These are phyloP conservation scores for Synanthedon myopaeformis DNA, from an alignment of 2,888 invertebrate genomes.

Conservation along the genomic window DNA sequence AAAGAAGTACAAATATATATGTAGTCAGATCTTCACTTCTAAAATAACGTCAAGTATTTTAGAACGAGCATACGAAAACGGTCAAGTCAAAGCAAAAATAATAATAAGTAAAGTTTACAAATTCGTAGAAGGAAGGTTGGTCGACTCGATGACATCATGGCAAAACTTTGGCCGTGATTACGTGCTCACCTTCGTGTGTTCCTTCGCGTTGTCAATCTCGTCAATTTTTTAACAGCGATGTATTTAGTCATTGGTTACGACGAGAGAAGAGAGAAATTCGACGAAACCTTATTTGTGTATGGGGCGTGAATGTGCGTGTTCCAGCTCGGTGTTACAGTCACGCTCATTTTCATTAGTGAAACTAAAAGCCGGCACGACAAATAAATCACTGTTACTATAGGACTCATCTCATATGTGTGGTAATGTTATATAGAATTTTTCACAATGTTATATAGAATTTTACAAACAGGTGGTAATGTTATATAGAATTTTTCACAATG, in stretches of 20 bases:
- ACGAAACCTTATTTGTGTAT: slow-evolving; percentile 3
- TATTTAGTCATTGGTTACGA: too few species aligned
- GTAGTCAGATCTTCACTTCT: too few species aligned
- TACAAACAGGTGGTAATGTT: too few species aligned
- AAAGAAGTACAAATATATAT: too few species aligned
- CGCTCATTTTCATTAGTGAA: slow-evolving; percentile 50
- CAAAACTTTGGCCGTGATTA: slow-evolving; percentile 18
- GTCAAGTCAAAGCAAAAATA: slow-evolving; percentile 36
- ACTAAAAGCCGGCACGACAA: slow-evolving; percentile 16
- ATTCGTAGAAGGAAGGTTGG: slow-evolving; percentile 57
- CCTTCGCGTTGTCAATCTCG: background rate
- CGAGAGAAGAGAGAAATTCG: too few species aligned
- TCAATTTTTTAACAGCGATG: too few species aligned
- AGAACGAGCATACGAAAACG: slow-evolving; percentile 32
- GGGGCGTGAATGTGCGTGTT: slow-evolving; percentile 22
- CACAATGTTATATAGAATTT: too few species aligned
- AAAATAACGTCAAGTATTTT: slow-evolving; percentile 38
- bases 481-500: too few species aligned
- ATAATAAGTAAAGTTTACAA: slow-evolving; percentile 44
- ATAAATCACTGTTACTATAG: slow-evolving; percentile 5
- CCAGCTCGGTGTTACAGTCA: slow-evolving; percentile 16
- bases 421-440: too few species aligned
- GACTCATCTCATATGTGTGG: too few species aligned
- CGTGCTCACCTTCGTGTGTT: slow-evolving; percentile 20
- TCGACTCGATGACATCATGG: slow-evolving; percentile 52